A percentile compares a stretch with the other conserved stretches of the same genome.
Evolutionary conservation across 2,113 vertebrate genomes (phyloP).

Genomic region (Arizona elegans): DNA sequence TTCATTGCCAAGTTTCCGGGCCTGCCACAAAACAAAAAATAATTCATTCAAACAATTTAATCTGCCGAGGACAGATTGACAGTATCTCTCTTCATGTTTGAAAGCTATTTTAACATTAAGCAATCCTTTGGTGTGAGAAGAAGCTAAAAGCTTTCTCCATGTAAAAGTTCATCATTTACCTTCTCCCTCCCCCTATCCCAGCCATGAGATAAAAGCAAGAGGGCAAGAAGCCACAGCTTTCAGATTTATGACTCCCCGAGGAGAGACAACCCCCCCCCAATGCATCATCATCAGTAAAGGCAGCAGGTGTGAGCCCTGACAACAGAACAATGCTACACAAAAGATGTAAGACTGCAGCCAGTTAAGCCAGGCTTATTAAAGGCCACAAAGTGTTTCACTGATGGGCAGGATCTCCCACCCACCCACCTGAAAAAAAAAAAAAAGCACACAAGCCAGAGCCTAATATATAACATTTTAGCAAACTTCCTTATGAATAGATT

Average conservation of each 20-base stretch:
- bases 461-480: slow-evolving; percentile 74
- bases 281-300: slow-evolving; percentile 53
- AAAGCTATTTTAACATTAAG: slow-evolving; percentile 75
- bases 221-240: slow-evolving; percentile 63
- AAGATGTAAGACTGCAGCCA: slow-evolving; percentile 32
- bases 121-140: slow-evolving; percentile 72
- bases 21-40: slow-evolving; percentile 66
- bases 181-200: slow-evolving; percentile 35
- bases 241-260: slow-evolving; percentile 63
- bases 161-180: slow-evolving; percentile 71
- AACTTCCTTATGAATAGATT: slow-evolving; percentile 91
- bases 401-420: neutral
- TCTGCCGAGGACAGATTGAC: slow-evolving; percentile 70
- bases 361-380: slow-evolving; percentile 47
- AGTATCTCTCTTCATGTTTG: slow-evolving; percentile 75
- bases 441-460: slow-evolving; percentile 41
- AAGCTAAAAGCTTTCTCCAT: slow-evolving; percentile 71
- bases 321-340: slow-evolving; percentile 53
- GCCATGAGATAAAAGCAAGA: slow-evolving; percentile 71
- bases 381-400: slow-evolving; percentile 19
- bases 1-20: slow-evolving; percentile 62
- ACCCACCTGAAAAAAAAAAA: slow-evolving; percentile 31
- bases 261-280: slow-evolving; percentile 48
- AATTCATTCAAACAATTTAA: slow-evolving; percentile 72
- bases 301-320: slow-evolving; percentile 62